Evolutionary conservation across 2,888 invertebrate genomes (phyloP).

Genomic region (Pseudoips prasinana): DNA sequence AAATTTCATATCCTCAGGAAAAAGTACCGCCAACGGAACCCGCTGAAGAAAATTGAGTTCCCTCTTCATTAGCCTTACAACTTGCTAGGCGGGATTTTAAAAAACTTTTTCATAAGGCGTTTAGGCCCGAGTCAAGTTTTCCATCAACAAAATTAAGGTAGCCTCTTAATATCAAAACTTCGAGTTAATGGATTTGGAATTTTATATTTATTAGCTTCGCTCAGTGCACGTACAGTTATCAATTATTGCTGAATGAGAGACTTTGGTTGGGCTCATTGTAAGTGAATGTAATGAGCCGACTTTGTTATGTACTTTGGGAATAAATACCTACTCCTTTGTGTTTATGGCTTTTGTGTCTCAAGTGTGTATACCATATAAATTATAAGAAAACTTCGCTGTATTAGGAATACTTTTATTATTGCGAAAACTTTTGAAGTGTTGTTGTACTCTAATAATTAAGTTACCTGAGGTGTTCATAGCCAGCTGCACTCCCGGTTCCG

Average conservation of each 20-base stretch:
- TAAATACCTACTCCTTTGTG: no score
- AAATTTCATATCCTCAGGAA: no score
- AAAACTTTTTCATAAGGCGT: slow-evolving; percentile 66
- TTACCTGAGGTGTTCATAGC: no score
- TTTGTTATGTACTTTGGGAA: slow-evolving; percentile 3
- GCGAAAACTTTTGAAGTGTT: no score
- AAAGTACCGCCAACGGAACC: slow-evolving; percentile 23
- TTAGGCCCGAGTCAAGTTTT: slow-evolving; percentile 68
- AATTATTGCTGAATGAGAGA: slow-evolving; percentile 46
- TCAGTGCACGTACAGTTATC: slow-evolving; percentile 47
- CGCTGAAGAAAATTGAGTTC: slow-evolving; percentile 61
- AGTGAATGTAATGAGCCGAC: slow-evolving; percentile 15
- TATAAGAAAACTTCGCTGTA: no score
- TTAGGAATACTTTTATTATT: no score
- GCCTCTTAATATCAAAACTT: slow-evolving; percentile 74
- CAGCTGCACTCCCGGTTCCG: no score
- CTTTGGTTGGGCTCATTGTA: slow-evolving; percentile 29
- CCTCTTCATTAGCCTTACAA: slow-evolving; percentile 65
- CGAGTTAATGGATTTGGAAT: slow-evolving; percentile 74
- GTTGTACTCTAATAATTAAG: no score
- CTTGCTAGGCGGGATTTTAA: slow-evolving; percentile 53
- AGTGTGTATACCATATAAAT: no score
- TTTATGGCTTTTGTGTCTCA: no score
- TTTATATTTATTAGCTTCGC: slow-evolving; percentile 62
- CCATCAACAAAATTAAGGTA: slow-evolving; percentile 78